Conservation (phyloP, 2,797 vertebrate genomes). For the Chloroceryle amazona region DNA sequence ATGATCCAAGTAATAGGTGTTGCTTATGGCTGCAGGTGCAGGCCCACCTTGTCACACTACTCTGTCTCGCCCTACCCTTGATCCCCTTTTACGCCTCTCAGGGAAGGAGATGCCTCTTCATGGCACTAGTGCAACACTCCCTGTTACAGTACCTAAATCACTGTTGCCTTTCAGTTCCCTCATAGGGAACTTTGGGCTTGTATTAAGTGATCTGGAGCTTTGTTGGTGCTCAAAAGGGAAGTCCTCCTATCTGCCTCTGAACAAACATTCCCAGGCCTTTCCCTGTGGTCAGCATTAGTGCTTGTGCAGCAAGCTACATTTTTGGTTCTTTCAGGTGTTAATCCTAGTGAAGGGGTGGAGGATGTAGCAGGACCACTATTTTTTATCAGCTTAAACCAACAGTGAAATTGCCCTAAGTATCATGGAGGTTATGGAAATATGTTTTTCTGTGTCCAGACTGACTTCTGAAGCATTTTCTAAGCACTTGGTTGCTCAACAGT, state of each 20-base stretch:
- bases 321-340: neutral
- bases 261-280: neutral
- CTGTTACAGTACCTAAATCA: neutral
- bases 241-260: neutral
- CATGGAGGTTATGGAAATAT: neutral
- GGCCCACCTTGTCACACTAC: neutral
- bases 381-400: neutral
- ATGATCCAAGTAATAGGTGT: neutral
- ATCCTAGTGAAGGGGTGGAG: neutral
- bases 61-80: neutral
- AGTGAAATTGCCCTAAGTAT: neutral
- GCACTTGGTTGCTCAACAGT: neutral
- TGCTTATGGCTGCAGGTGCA: neutral
- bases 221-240: neutral
- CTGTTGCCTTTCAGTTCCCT: neutral
- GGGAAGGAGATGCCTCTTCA: neutral
- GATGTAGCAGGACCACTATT: neutral
- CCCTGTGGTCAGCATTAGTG: neutral
- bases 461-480: neutral
- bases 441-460: neutral
- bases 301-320: neutral
- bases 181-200: fast-evolving
- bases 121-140: neutral
- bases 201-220: neutral
- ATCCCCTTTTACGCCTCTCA: neutral